These are phyloP conservation scores for Neodiprion lecontei DNA, from an alignment of 1,140 invertebrate species.

Conservation along the genomic window DNA sequence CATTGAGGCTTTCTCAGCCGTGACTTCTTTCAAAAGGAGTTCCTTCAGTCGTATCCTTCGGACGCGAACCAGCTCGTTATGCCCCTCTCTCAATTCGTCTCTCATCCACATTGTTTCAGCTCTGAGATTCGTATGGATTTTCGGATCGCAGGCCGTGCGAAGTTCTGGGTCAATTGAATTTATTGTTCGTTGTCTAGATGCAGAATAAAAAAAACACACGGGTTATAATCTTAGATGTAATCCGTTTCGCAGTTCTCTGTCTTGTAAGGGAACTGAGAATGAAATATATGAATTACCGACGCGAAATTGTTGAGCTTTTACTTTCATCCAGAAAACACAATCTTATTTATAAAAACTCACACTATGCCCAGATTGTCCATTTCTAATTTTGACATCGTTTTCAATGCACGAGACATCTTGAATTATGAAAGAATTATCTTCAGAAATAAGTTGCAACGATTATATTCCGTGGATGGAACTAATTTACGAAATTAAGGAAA, in stretches of 20 bases:
- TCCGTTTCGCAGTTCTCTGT: background rate
- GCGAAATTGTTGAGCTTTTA: background rate
- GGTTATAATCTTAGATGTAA: background rate
- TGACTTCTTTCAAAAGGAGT: constrained; percentile 9
- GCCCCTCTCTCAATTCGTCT: constrained; percentile 20
- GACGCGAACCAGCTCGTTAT: constrained; percentile 13
- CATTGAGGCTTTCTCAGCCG: constrained; percentile 17
- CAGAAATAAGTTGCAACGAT: too few species aligned
- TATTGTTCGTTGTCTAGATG: constrained; percentile 11
- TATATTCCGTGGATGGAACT: too few species aligned
- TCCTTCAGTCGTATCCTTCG: constrained; percentile 13
- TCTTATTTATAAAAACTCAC: background rate
- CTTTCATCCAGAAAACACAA: background rate
- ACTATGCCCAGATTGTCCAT: background rate
- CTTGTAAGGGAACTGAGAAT: background rate
- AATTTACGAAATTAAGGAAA: too few species aligned
- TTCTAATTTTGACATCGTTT: background rate
- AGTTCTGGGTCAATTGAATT: constrained; percentile 16
- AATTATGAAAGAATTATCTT: too few species aligned
- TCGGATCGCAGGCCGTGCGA: background rate
- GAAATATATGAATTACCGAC: background rate
- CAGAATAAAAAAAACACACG: background rate
- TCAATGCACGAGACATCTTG: background rate
- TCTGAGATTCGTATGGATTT: constrained; percentile 5
- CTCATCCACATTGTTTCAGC: constrained; percentile 17